Evolutionary conservation across 1,140 invertebrate species (phyloP).

Genomic region (Atopsyche davidsoni): DNA sequence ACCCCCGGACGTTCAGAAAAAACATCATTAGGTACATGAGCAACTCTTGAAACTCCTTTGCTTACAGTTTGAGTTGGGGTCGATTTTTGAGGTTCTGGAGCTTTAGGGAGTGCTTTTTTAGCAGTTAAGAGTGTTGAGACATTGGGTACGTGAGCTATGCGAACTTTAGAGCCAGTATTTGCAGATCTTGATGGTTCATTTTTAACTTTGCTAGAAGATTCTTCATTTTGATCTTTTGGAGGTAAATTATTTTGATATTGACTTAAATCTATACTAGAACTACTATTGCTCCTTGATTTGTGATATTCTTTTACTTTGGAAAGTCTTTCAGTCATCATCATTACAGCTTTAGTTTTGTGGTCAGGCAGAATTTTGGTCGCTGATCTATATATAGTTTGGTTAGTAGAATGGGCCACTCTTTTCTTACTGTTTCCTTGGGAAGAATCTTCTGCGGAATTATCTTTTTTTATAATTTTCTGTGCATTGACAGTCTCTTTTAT

Average conservation of each 20-base stretch:
- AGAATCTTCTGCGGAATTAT: constrained; percentile 36
- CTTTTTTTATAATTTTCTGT: constrained; percentile 28
- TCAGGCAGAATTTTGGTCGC: constrained; percentile 32
- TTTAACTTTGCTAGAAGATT: constrained; percentile 1
- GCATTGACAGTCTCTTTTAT: constrained; percentile 31
- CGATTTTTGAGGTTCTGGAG: constrained; percentile 37
- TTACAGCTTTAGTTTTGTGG: constrained; percentile 42
- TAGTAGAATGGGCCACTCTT: constrained; percentile 35
- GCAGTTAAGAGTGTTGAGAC: constrained; percentile 44
- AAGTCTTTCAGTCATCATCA: constrained; percentile 43
- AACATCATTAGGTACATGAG: constrained; percentile 55
- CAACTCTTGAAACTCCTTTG: constrained; percentile 60
- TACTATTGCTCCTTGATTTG: constrained; percentile 20
- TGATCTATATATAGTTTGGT: constrained; percentile 16
- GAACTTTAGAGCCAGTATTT: constrained; percentile 35
- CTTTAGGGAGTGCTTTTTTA: constrained; percentile 38
- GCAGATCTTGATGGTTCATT: not conserved
- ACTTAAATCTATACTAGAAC: not conserved
- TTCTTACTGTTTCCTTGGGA: constrained; percentile 37
- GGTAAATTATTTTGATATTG: not conserved
- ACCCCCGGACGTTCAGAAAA: constrained; percentile 48
- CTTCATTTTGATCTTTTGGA: not conserved
- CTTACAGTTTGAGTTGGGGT: constrained; percentile 61
- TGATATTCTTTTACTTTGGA: constrained; percentile 45
- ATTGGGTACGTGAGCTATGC: constrained; percentile 49